Evolutionary conservation across 2,888 invertebrate genomes (phyloP).

Genomic region (Octodonta nipae): DNA sequence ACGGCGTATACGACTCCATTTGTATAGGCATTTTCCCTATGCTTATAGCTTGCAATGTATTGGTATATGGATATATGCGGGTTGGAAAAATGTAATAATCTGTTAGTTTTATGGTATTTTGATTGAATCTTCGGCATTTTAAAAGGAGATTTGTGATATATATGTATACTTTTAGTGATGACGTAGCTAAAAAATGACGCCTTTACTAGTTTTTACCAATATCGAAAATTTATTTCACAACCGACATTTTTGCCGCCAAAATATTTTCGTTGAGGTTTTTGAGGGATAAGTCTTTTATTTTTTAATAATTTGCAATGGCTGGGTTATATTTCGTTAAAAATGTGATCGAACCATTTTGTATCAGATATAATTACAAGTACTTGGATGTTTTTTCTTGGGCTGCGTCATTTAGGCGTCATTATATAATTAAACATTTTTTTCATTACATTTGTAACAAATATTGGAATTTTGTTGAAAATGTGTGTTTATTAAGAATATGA

Average conservation of each 20-base stretch:
- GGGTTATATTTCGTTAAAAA: too few species aligned
- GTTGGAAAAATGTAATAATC: constrained; percentile 20
- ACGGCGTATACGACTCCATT: constrained; percentile 38
- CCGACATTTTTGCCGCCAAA: constrained; percentile 31
- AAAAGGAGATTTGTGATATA: constrained; percentile 15
- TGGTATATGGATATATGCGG: constrained; percentile 19
- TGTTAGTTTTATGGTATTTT: constrained; percentile 10
- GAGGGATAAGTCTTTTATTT: neutral
- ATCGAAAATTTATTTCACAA: too few species aligned
- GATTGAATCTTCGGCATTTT: constrained; percentile 2
- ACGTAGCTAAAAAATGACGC: constrained; percentile 31
- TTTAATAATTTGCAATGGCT: too few species aligned
- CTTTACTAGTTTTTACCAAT: constrained; percentile 28
- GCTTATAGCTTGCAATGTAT: constrained; percentile 27
- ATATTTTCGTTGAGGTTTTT: neutral
- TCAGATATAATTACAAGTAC: too few species aligned
- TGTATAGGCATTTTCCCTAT: constrained; percentile 33
- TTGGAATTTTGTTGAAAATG: too few species aligned
- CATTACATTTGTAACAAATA: too few species aligned
- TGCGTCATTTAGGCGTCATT: too few species aligned
- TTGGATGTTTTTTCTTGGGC: too few species aligned
- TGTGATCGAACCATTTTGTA: too few species aligned
- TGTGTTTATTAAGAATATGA: too few species aligned
- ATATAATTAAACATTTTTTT: too few species aligned
- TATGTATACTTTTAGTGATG: constrained; percentile 32